Evolutionary conservation across 2,797 vertebrate genomes (phyloP).

Genomic region (Manis javanica): DNA sequence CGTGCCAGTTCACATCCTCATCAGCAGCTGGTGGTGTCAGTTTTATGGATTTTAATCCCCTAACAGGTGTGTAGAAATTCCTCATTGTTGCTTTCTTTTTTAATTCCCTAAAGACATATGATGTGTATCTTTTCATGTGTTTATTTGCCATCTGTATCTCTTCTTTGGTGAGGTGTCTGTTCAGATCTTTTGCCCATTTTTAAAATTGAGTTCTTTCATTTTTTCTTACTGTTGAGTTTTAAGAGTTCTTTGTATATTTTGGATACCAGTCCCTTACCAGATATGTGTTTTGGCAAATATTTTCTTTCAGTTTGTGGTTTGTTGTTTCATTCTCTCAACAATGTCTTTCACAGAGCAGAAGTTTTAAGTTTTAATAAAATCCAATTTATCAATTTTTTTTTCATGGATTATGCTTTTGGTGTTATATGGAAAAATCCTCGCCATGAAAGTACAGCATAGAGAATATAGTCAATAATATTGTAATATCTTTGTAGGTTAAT

Average conservation of each 20-base stretch:
- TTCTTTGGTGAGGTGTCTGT: neutral
- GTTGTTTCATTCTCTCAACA: neutral
- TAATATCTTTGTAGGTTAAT: too few relatives aligned
- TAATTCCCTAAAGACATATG: neutral
- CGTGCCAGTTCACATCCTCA: neutral
- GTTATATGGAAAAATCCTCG: neutral
- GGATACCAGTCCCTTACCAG: neutral
- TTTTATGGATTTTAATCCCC: neutral
- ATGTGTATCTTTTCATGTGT: neutral
- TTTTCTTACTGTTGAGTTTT: neutral
- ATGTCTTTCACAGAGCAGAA: neutral
- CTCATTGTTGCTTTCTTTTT: neutral
- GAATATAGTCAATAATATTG: too few relatives aligned
- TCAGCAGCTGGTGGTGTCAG: neutral
- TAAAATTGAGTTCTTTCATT: neutral
- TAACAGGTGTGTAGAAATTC: neutral
- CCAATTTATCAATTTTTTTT: neutral
- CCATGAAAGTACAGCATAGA: too few relatives aligned
- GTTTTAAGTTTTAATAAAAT: neutral
- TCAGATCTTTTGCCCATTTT: neutral
- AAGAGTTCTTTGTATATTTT: neutral
- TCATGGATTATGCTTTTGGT: neutral
- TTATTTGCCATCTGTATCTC: neutral
- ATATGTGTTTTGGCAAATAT: neutral
- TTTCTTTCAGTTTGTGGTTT: neutral